Evolutionary conservation across 2,113 vertebrate species (phyloP).

Genomic region (Brienomyrus brachyistius): DNA sequence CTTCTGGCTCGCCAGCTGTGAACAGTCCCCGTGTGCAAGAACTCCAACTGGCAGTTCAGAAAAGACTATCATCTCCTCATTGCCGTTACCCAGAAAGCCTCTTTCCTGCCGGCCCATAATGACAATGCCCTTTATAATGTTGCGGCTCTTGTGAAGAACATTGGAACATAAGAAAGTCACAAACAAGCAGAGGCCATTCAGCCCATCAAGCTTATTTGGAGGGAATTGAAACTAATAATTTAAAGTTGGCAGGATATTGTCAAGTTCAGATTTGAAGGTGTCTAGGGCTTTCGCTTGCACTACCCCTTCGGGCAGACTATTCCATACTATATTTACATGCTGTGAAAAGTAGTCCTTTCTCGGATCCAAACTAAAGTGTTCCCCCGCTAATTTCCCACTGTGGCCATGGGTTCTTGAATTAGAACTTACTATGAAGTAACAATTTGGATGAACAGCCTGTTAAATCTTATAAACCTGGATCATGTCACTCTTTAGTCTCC

Average conservation of each 20-base stretch:
- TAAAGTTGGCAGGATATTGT: background rate
- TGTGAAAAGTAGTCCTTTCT: background rate
- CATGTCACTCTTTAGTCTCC: background rate
- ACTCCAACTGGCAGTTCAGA: background rate
- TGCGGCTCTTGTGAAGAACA: background rate
- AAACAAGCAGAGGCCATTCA: background rate
- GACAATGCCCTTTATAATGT: background rate
- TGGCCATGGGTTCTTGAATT: too few relatives aligned
- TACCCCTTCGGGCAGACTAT: background rate
- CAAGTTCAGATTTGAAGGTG: background rate
- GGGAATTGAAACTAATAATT: background rate
- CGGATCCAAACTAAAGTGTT: too few relatives aligned
- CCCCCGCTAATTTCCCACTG: too few relatives aligned
- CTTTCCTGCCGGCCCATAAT: background rate
- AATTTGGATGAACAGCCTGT: too few relatives aligned
- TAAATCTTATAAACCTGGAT: background rate
- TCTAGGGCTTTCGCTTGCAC: background rate
- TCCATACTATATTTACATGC: background rate
- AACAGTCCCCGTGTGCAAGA: background rate
- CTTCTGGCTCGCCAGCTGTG: background rate
- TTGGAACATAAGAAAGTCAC: background rate
- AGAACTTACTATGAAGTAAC: too few relatives aligned
- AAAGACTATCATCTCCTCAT: background rate
- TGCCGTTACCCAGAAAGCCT: background rate
- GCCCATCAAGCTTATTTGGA: background rate